A percentile compares a stretch with the other conserved stretches of the same genome.
Evolutionary conservation across 1,140 invertebrate genomes (phyloP).

Genomic region (Drosophila subpulchrella): DNA sequence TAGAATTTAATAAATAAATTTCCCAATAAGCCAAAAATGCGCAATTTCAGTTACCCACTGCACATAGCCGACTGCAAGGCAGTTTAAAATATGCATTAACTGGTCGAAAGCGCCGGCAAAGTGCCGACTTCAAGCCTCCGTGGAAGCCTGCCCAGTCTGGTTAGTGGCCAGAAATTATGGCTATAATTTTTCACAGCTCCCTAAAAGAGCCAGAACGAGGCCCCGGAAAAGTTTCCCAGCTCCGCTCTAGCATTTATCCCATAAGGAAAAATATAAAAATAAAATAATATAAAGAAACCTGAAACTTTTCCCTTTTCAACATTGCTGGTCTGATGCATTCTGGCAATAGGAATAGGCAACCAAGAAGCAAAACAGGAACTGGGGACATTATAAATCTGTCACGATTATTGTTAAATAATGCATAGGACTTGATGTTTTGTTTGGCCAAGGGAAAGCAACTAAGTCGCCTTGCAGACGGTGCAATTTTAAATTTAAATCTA

Average conservation of each 20-base stretch:
- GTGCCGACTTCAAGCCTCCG: constrained; percentile 31
- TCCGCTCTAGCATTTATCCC: constrained; percentile 49
- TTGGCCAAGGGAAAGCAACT: constrained; percentile 14
- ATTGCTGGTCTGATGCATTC: constrained; percentile 37
- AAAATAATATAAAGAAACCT: background rate
- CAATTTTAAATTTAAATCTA: constrained; percentile 12
- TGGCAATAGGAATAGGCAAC: constrained; percentile 23
- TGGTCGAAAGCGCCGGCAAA: constrained; percentile 35
- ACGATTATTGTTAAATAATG: constrained; percentile 63
- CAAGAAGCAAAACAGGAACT: constrained; percentile 24
- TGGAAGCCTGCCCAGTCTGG: constrained; percentile 55
- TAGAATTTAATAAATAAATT: constrained; percentile 82
- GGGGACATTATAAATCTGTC: constrained; percentile 63
- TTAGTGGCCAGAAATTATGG: constrained; percentile 79
- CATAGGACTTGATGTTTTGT: constrained; percentile 35
- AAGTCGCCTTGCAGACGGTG: constrained; percentile 10
- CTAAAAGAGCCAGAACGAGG: constrained; percentile 8
- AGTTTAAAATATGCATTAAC: constrained; percentile 79
- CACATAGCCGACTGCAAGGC: constrained; percentile 35
- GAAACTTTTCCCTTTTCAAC: constrained; percentile 38
- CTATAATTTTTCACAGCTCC: constrained; percentile 73
- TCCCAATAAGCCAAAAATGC: constrained; percentile 78
- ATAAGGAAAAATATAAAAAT: constrained; percentile 41
- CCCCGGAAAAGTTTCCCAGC: constrained; percentile 20
- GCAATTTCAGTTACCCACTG: constrained; percentile 34